Base-by-base conservation (phyloP, 2,113 vertebrate species). In the Gracilinanus agilis region DNA sequence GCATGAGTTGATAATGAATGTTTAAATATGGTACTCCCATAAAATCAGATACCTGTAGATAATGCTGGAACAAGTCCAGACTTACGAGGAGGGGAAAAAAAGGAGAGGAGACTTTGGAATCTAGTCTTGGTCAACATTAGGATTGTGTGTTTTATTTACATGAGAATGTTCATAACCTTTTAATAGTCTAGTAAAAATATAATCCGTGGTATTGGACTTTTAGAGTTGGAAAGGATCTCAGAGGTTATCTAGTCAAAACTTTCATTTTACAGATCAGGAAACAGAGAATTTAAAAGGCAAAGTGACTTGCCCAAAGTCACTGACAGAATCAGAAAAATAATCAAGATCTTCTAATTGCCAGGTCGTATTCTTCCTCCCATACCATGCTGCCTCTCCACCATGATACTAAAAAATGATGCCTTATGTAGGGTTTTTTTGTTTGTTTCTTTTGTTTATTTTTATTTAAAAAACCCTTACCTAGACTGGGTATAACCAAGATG, bases 1-100 rank as follows among this genome's bases (percentile, higher is more conserved):
- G 98, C 98, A 95, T 97, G 96, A 98, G 98, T 98, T 98, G 98
- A 98, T 98, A 98, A 98, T 97, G 97, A 98, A 98, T 98, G 98
- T 98, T 98, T 98, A 98, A 98, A 98, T 98, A 3, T 2, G 97
- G 98, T 98, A 98, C 97, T 49, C 90, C 97, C 98, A 98, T 98
- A 98, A 98, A 98, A 98, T 90, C 96, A 97, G 92, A 98, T 98
- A 95, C 95, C 97, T 97, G 94, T 97, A 98, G 97, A 98, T 95
- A 98, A 98, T 96, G 96, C 93, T 96, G 97, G 97, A 98, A 98
- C 94, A 98, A 98, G 96, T 97, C 95, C 93, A 97, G 96, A 96
- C 90, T 92, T 96, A 93, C 92, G 34, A 94, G 92, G 49, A 53
- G 34, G 11, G 49, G 93, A 96, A 94, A 91, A 96, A 93, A 93